These are phyloP conservation scores for Bombus consobrinus DNA, from an alignment of 1,140 invertebrate species.

Conservation along the genomic window DNA sequence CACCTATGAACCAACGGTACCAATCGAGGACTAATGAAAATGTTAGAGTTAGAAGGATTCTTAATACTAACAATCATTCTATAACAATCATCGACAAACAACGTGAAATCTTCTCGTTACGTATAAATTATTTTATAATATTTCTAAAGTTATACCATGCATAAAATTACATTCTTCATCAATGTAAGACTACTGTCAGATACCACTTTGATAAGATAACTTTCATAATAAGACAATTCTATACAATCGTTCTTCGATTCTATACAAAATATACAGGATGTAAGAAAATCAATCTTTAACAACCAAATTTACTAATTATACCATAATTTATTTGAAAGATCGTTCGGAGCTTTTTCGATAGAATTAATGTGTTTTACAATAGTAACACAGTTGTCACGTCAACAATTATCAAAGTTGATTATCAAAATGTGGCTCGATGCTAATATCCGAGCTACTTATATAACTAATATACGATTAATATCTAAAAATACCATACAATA, in stretches of 20 bases:
- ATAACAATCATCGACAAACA: slow-evolving; percentile 37
- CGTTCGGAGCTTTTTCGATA: background rate
- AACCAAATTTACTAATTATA: background rate
- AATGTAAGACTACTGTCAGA: slow-evolving; percentile 27
- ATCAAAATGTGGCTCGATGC: slow-evolving; percentile 29
- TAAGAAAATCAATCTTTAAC: background rate
- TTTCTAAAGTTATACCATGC: background rate
- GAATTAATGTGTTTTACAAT: background rate
- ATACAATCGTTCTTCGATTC: background rate
- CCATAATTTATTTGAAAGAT: background rate
- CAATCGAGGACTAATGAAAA: background rate
- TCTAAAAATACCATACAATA: slow-evolving; percentile 80
- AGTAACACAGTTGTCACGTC: no score
- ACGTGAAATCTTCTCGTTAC: slow-evolving; percentile 2
- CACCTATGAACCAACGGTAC: background rate
- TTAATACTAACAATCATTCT: slow-evolving; percentile 48
- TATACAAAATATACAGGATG: background rate
- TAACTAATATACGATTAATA: slow-evolving; percentile 64
- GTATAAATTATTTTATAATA: background rate
- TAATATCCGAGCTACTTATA: slow-evolving; percentile 35
- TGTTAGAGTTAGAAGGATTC: slow-evolving; percentile 40
- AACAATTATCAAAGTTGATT: slow-evolving; percentile 18
- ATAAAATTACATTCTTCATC: slow-evolving; percentile 36
- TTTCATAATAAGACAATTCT: slow-evolving; percentile 19
- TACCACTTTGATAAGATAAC: slow-evolving; percentile 49